These are phyloP conservation scores for Nymphalis c-album DNA, from an alignment of 2,888 invertebrate species.

Conservation along the genomic window DNA sequence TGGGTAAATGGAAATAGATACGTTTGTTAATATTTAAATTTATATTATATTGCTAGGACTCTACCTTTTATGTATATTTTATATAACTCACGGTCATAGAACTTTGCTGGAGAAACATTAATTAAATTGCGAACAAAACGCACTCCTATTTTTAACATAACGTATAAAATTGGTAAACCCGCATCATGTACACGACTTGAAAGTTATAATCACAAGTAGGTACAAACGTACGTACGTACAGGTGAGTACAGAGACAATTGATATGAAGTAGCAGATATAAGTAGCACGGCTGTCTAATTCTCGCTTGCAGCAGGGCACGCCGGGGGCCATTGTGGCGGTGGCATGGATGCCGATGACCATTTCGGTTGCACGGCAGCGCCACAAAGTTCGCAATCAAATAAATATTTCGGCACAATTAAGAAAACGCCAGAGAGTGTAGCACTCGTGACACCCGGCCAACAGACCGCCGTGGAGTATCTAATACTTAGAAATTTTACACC, in stretches of 20 bases:
- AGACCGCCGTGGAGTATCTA: conserved; percentile 57
- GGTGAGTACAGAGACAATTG: too few relatives aligned
- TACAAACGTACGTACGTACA: too few relatives aligned
- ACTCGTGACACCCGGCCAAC: conserved; percentile 75
- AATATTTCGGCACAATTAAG: conserved; percentile 83
- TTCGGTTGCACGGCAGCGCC: conserved; percentile 76
- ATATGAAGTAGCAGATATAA: conserved; percentile 25
- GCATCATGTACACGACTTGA: not conserved
- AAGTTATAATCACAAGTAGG: too few relatives aligned
- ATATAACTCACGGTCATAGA: too few relatives aligned
- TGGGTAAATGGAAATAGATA: conserved; percentile 10
- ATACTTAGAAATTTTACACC: conserved; percentile 39
- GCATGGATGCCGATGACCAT: conserved; percentile 78
- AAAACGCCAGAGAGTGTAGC: conserved; percentile 80
- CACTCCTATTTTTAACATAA: not conserved
- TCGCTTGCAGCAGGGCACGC: conserved; percentile 49
- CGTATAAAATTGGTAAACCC: conserved; percentile 1
- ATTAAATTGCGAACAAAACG: too few relatives aligned
- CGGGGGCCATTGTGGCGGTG: conserved; percentile 65
- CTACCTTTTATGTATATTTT: too few relatives aligned
- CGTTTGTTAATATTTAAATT: conserved; percentile 6
- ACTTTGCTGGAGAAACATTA: not conserved
- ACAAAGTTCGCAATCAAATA: conserved; percentile 80
- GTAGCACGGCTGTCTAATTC: conserved; percentile 48
- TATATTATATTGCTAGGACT: conserved; percentile 7